Base-by-base conservation (phyloP, 2,113 vertebrate genomes). In the Alosa alosa region DNA sequence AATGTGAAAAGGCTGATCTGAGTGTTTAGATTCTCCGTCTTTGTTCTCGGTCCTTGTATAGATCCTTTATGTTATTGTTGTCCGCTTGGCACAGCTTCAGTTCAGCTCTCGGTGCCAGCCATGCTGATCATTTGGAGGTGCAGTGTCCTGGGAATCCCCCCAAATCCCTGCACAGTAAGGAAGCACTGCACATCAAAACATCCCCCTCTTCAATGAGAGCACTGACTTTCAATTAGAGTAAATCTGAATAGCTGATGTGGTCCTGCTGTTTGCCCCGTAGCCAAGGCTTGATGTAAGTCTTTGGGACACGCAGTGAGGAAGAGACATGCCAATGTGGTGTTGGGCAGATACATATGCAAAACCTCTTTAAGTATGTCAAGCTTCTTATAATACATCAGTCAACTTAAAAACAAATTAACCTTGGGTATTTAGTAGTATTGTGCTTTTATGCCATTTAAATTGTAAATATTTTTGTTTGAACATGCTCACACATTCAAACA, bases 361-460 rank as follows among this genome's bases (percentile, higher is more conserved):
- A 64, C 55, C 86, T 81, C 86, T 49, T 64, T 85, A 75, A 46
- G 44, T n/a, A 64, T 36, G 45, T 49, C 68, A 81, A 85, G 84
- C 84, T 18, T 81, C 84, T 85, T 85, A 82, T 36, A 82, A 72
- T 46, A 36, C 52, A 84, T 87, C 83, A 72, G 78, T 84, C 81
- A 84, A 47, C n/a, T 84, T 44, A 85, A 31, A 82, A 82, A 82
- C 55, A 25, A 78, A 83, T 55, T 45, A 83, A 88, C 52, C 13
- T 81, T 39, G 72, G 82, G 1, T 13, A 68, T 57, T 60, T 25
- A 68, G 57, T 8, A 64, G 18, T 31, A 18, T 41, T 88, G 81
- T 86, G 47, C 81, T 83, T 84, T 82, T 84, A 78, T 84, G 82
- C 25, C 1, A 82, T 88, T 85, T 75, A 41, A 86, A 72, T 72